A percentile compares a stretch with the other conserved stretches of the same genome.
Evolutionary conservation across 2,113 vertebrate species (phyloP).

Genomic region (Ahaetulla prasina): DNA sequence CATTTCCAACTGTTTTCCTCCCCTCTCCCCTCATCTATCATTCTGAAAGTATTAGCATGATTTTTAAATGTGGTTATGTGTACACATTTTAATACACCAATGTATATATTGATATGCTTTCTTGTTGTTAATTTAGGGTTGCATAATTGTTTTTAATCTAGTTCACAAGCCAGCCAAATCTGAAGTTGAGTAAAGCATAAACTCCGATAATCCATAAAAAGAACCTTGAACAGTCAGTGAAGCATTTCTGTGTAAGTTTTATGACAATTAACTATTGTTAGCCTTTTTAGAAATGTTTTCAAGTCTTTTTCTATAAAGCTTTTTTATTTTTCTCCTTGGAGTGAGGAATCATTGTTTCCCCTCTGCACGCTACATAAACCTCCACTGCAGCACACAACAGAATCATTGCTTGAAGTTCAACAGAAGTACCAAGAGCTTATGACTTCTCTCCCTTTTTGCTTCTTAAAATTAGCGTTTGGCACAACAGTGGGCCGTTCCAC

Average conservation of each 20-base stretch:
- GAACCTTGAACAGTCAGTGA: background rate
- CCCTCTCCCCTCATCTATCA: background rate
- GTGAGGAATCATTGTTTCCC: background rate
- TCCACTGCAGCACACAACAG: background rate
- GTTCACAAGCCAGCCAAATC: background rate
- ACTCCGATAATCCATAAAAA: background rate
- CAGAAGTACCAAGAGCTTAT: background rate
- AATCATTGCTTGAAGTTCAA: constrained; percentile 19
- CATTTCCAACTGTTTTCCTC: background rate
- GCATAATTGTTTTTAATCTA: background rate
- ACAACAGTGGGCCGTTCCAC: constrained; percentile 26
- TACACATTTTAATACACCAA: background rate
- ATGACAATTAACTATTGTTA: background rate
- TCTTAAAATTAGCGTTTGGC: constrained; percentile 34
- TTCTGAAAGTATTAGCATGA: background rate
- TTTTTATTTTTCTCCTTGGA: background rate
- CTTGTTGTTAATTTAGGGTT: background rate
- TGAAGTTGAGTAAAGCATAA: background rate
- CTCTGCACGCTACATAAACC: background rate
- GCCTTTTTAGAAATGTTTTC: background rate
- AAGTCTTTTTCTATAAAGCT: background rate
- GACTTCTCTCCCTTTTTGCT: constrained; percentile 7
- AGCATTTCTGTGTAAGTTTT: background rate
- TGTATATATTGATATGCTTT: background rate
- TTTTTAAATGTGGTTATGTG: background rate